Conservation (phyloP, 2,113 vertebrate genomes). For the Todiramphus chloris region DNA sequence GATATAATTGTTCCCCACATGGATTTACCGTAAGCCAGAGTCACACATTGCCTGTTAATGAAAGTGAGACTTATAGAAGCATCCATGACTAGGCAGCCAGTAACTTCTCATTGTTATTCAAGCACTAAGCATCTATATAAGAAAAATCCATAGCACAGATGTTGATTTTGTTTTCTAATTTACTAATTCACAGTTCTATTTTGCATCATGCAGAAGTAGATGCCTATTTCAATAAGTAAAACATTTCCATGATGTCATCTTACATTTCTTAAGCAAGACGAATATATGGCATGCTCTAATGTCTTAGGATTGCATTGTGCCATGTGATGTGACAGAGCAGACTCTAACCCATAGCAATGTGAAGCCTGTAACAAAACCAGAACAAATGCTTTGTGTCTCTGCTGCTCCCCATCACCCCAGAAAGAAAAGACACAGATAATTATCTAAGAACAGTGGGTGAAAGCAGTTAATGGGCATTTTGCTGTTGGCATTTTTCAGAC, state of each 20-base stretch:
- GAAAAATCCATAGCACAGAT: background rate
- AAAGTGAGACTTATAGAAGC: background rate
- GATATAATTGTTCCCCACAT: background rate
- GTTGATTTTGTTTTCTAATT: background rate
- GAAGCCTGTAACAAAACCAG: background rate
- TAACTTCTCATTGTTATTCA: background rate
- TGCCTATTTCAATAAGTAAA: background rate
- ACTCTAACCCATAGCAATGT: background rate
- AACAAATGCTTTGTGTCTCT: background rate
- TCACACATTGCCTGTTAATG: background rate
- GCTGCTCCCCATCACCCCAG: background rate
- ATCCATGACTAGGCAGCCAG: background rate
- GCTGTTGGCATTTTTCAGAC: constrained; percentile 2
- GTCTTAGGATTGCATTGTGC: background rate
- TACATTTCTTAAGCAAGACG: background rate
- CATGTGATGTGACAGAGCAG: background rate
- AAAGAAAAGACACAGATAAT: constrained; percentile 6
- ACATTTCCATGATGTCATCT: background rate
- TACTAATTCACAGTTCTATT: background rate
- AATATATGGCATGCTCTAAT: background rate
- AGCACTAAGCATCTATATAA: background rate
- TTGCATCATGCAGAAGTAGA: background rate
- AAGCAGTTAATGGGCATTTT: constrained; percentile 43
- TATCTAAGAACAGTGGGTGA: constrained; percentile 24
- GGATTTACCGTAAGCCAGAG: constrained; percentile 15